These are phyloP conservation scores for Patella pellucida DNA, from an alignment of 2,888 invertebrate species.

Conservation along the genomic window DNA sequence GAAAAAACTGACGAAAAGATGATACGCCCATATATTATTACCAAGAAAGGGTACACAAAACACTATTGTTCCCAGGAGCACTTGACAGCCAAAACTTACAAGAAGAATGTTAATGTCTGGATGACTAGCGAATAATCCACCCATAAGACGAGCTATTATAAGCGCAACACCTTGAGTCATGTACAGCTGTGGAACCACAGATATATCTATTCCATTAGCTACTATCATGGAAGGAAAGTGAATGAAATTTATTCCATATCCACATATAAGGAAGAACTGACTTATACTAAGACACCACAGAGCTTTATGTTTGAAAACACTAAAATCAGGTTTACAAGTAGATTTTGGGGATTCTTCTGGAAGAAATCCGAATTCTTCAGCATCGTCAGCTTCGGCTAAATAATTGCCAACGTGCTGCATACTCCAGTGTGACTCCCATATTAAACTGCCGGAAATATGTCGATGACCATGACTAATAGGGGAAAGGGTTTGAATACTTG, in stretches of 20 bases:
- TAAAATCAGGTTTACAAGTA: not conserved
- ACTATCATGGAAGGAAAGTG: not conserved
- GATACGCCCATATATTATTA: not conserved
- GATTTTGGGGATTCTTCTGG: not conserved
- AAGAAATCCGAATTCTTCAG: not conserved
- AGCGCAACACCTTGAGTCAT: not conserved
- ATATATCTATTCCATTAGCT: not conserved
- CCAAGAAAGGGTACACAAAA: not conserved
- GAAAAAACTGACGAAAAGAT: not conserved
- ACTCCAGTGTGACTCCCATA: conserved; percentile 4
- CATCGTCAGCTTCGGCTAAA: not conserved
- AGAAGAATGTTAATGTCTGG: not conserved
- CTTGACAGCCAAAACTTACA: not conserved
- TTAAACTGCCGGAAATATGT: not conserved
- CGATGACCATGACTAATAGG: not conserved
- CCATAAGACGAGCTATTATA: not conserved
- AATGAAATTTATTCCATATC: not conserved
- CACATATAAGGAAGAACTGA: not conserved
- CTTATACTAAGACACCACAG: not conserved
- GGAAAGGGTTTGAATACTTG: not conserved
- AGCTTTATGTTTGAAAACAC: not conserved
- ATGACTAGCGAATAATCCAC: not conserved
- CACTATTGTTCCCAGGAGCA: not conserved
- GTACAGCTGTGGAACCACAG: not conserved
- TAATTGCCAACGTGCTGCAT: not conserved